Evolutionary conservation across 2,888 invertebrate species (phyloP).

Genomic region (Chaetogeoica ovagalla): DNA sequence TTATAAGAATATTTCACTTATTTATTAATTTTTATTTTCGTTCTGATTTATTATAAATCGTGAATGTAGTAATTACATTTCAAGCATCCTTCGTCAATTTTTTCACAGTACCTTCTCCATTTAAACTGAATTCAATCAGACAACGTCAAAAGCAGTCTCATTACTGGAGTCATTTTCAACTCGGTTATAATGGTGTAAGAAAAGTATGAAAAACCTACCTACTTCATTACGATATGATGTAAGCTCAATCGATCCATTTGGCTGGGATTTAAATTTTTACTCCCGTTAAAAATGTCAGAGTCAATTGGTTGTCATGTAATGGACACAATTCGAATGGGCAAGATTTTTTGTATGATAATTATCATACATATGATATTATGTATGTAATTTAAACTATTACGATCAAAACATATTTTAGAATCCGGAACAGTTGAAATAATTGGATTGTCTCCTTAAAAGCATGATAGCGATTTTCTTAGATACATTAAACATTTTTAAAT

Average conservation of each 20-base stretch:
- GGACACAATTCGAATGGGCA: no score
- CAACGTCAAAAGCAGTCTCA: slow-evolving; percentile 35
- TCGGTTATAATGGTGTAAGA: background rate
- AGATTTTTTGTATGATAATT: no score
- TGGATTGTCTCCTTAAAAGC: no score
- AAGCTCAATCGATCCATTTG: slow-evolving; percentile 28
- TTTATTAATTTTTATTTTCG: background rate
- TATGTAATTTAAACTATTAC: no score
- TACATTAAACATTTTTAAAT: no score
- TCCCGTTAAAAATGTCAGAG: background rate
- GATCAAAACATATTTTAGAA: no score
- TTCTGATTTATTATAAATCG: background rate
- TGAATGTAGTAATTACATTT: slow-evolving; percentile 29
- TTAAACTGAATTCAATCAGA: slow-evolving; percentile 36
- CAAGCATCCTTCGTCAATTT: slow-evolving; percentile 9
- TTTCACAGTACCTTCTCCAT: background rate
- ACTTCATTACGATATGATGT: slow-evolving; percentile 24
- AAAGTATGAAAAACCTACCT: background rate
- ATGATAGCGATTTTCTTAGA: no score
- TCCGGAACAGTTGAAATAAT: no score
- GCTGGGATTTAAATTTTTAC: slow-evolving; percentile 5
- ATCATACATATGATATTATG: no score
- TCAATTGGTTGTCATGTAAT: background rate
- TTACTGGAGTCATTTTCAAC: slow-evolving; percentile 15
- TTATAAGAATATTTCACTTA: background rate